A percentile compares a stretch with the other conserved stretches of the same genome.
Conservation (phyloP, 1,140 invertebrate genomes). For the Wiebesia pumilae region DNA sequence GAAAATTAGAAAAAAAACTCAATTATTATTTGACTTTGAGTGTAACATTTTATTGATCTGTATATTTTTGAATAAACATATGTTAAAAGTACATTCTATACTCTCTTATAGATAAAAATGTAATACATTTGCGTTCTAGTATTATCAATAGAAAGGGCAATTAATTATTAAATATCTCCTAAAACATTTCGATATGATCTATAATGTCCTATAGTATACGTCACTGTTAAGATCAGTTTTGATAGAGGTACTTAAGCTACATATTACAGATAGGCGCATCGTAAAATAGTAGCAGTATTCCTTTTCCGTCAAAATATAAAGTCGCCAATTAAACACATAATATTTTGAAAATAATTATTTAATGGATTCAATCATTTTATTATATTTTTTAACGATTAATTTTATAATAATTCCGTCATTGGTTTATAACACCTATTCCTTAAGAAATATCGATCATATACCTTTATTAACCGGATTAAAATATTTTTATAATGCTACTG, state of each 20-base stretch:
- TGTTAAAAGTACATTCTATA: neutral
- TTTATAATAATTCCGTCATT: neutral
- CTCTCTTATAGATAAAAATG: neutral
- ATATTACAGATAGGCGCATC: neutral
- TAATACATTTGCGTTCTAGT: neutral
- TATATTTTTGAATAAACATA: neutral
- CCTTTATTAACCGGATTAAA: conserved; percentile 21
- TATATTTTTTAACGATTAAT: neutral
- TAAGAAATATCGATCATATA: neutral
- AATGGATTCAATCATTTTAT: neutral
- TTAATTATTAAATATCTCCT: conserved; percentile 19
- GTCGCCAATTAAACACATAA: neutral
- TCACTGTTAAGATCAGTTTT: neutral
- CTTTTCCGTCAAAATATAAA: neutral
- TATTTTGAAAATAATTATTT: neutral
- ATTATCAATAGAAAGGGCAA: neutral
- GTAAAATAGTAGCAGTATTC: neutral
- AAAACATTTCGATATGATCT: conserved; percentile 1
- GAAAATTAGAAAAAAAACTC: no score
- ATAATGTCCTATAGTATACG: conserved; percentile 1
- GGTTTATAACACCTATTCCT: neutral
- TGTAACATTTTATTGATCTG: no score
- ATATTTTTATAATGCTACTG: conserved; percentile 40
- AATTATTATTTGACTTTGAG: no score
- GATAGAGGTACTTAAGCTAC: conserved; percentile 7